Evolutionary conservation across 2,888 invertebrate species (phyloP), one percentile per base, ranked within the genome.

Genomic region (Mimas tiliae): DNA sequence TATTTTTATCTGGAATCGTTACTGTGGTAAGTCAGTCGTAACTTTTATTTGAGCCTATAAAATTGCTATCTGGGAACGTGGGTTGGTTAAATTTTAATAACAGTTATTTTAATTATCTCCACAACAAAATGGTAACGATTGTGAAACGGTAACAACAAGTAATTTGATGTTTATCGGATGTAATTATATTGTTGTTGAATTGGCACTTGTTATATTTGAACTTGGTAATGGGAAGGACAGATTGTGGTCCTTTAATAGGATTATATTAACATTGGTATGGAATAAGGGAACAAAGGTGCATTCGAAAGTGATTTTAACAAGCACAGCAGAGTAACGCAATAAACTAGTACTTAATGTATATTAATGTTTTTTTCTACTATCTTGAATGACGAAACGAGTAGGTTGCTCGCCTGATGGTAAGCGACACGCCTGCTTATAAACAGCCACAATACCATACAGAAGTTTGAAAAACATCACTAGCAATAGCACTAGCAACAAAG

Each of bases 1-100:
- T 96, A 21, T 84, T 95, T 14, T 77, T 94, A 55, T 94, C 95
- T 67, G 95, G 96, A 68, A 90, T 96, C 71, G 93, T 95, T 21
- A 95, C 95, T 78, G 91, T 95, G 94, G 96, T 96, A 87, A 87
- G 94, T 82, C 58, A 42, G 94, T 82, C 58, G 58, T 58, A 58
- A 58, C 42, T 38, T 58, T 50, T 62, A 19, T 34, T 38, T 58
- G 45, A 19, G 38, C 14, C 38, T 42, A 48, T 62, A 62, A 50
- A 48, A 48, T 21, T 45, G 21, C 45, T 63, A 63, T 63, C 48
- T 63, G 63, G 6, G 33, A 62, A 48, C 63, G 58, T 58, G 58
- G 42, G 19, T 58, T 58, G 58, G 42, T 58, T 42, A 42, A 55
- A 58, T 58, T 38, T 58, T 58, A 58, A 58, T 42, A 42, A 58